phyloP scores from a whole-genome alignment of 1,140 invertebrate genomes.

The Drosophila seguyi region DNA sequence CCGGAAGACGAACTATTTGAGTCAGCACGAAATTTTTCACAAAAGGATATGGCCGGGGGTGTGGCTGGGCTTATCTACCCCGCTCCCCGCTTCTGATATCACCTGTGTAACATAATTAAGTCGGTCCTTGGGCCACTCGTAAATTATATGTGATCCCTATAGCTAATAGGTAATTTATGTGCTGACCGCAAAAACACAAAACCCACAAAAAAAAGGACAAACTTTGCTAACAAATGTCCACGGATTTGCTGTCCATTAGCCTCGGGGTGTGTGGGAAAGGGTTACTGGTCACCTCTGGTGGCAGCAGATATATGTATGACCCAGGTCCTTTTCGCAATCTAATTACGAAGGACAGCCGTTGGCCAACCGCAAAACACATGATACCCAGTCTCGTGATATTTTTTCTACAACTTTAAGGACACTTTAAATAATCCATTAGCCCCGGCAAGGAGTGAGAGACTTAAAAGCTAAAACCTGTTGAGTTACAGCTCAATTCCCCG shows the following conservation, averaged over 20 bases:
- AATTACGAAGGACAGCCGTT: constrained; percentile 54
- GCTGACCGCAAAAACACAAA: constrained; percentile 41
- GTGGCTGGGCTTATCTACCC: constrained; percentile 17
- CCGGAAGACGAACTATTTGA: constrained; percentile 49
- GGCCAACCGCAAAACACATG: constrained; percentile 26
- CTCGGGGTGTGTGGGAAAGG: constrained; percentile 37
- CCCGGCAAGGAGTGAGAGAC: constrained; percentile 59
- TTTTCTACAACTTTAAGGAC: constrained; percentile 58
- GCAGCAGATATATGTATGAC: constrained; percentile 11
- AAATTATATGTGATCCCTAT: constrained; percentile 80
- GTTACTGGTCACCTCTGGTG: constrained; percentile 54
- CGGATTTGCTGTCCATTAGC: constrained; percentile 74
- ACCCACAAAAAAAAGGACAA: constrained; percentile 51
- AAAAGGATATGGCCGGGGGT: constrained; percentile 11
- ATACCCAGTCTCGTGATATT: neutral
- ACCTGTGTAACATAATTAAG: constrained; percentile 59
- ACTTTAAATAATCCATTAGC: constrained; percentile 84
- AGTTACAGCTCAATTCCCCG: constrained; percentile 83
- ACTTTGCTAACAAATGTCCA: constrained; percentile 67
- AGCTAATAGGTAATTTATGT: constrained; percentile 83
- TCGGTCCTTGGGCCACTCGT: constrained; percentile 71
- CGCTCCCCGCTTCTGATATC: neutral
- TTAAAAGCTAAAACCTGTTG: constrained; percentile 85
- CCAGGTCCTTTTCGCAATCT: constrained; percentile 68
- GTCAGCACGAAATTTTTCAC: constrained; percentile 62